A percentile compares a stretch with the other conserved stretches of the same genome.
Conservation (phyloP, 2,113 vertebrate genomes). For the Dipodomys ordii region DNA sequence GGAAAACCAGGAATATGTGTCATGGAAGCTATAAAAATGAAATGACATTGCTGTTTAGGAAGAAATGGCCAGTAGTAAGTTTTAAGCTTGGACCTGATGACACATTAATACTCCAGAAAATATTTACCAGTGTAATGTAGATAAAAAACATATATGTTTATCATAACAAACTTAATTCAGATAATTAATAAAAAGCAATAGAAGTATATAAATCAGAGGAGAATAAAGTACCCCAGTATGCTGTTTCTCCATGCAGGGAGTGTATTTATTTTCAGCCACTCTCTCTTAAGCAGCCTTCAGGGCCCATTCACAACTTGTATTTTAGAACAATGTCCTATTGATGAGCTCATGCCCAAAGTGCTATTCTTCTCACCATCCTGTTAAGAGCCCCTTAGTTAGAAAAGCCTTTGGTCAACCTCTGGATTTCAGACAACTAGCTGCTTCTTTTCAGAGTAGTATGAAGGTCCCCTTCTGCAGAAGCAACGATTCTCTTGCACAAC, state of each 20-base stretch:
- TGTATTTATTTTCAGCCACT: conserved; percentile 65
- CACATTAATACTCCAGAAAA: conserved; percentile 35
- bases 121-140: neutral
- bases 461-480: conserved; percentile 72
- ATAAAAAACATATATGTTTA: conserved; percentile 6
- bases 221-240: neutral
- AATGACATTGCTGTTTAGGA: neutral
- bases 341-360: conserved; percentile 62
- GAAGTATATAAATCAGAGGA: conserved; percentile 20
- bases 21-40: neutral
- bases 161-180: conserved; percentile 40
- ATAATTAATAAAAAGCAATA: conserved; percentile 25
- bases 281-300: conserved; percentile 32
- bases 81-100: conserved; percentile 15
- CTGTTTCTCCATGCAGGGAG: conserved; percentile 21
- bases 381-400: conserved; percentile 65
- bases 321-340: conserved; percentile 75
- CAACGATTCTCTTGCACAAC: conserved; percentile 69
- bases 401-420: conserved; percentile 75
- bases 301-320: neutral
- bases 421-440: conserved; percentile 73
- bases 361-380: conserved; percentile 68
- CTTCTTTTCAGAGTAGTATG: conserved; percentile 73
- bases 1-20: neutral
- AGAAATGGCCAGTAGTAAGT: neutral